phyloP scores from a whole-genome alignment of 2,888 invertebrate species.

The Hypomecis atomaria region DNA sequence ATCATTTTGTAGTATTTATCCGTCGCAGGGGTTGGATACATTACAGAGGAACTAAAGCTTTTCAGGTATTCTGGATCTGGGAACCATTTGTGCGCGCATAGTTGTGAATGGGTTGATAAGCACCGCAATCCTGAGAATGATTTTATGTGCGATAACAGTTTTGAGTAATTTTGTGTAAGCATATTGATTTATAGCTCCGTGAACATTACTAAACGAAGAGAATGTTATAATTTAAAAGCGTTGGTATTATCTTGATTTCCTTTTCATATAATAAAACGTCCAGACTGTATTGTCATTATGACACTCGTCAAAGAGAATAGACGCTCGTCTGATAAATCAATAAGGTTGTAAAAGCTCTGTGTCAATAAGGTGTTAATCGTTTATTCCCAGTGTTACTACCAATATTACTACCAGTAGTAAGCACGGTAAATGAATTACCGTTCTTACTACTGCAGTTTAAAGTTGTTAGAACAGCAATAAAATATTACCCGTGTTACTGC shows the following conservation, averaged over 20 bases:
- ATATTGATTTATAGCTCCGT: not conserved
- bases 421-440: no score
- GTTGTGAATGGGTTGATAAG: slow-evolving; percentile 50
- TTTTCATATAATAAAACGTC: not conserved
- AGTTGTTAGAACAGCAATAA: no score
- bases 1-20: slow-evolving; percentile 68
- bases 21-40: slow-evolving; percentile 82
- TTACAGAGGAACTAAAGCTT: slow-evolving; percentile 82
- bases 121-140: slow-evolving; percentile 40
- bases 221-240: not conserved
- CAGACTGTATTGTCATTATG: no score
- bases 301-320: no score
- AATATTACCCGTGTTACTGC: no score
- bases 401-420: no score
- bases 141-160: slow-evolving; percentile 15
- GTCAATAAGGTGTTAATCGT: no score
- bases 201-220: not conserved
- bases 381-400: no score
- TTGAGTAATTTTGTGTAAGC: slow-evolving; percentile 9
- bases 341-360: no score
- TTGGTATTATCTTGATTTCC: not conserved
- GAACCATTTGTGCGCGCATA: slow-evolving; percentile 80
- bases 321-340: no score
- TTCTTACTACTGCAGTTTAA: no score
- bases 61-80: slow-evolving; percentile 86